Base-by-base conservation (phyloP, 2,888 invertebrate species). In the Dynastes tityus region DNA sequence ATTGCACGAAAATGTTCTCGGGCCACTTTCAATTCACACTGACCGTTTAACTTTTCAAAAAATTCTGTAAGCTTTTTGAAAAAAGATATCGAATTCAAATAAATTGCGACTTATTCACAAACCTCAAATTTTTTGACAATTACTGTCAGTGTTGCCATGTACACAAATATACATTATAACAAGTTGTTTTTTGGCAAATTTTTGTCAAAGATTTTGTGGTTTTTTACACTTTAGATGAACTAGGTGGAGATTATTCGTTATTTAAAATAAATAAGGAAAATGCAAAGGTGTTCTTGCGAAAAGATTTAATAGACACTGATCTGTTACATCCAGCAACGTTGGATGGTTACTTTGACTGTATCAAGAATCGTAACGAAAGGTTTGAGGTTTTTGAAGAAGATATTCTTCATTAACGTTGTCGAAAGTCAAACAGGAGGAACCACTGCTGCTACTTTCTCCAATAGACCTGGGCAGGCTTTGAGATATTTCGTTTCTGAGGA, bases 271-370 rank as follows among this genome's bases (percentile, higher is more conserved):
- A 95, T 84, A 88, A 91, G 37, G 92, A 93, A 84, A 91, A 92
- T 13, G 95, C 94, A 1, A 84, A 91, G 80, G 90, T 95, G 51
- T 89, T 90, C 29, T 89, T 93, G 79, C 90, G 91, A 45, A 90
- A 90, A 70, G 89, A 90, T 71, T 88, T 95, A 76, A 89, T 92
- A 55, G 91, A 91, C 77, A 90, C 91, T 71, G 93, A 93, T 81
- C 89, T 95, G 5, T 87, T 91, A 11, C 92, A 93, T 83, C 94
- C 96, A 0, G 92, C 94, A 49, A 96, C 96, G 1, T 89, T 97
- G 53, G 95, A 90, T 97, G 79, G 94, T 96, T 0, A 97, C 97
- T 0, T 90, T 97, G 76, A 92, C 94, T 13, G 90, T 97, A 80
- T 90, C 91, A 22, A 89, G 90, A 63, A 89, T 90, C 80, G 88